A percentile compares a stretch with the other conserved stretches of the same genome.
Evolutionary conservation across 2,888 invertebrate genomes (phyloP).

Genomic region (Meghimatium bilineatum): DNA sequence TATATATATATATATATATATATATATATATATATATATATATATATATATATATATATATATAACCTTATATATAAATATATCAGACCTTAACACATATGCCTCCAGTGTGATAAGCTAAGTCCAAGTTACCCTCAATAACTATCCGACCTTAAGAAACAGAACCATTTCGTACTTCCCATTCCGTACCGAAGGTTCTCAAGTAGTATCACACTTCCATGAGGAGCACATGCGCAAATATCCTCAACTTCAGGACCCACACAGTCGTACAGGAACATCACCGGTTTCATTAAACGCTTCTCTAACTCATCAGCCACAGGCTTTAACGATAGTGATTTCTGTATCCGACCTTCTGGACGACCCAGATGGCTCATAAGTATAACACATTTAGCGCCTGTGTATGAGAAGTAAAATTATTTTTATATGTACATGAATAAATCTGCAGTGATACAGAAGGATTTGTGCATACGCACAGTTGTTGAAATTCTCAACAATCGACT

Average conservation of each 20-base stretch:
- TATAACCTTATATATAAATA: too few species aligned
- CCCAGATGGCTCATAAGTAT: slow-evolving; percentile 99
- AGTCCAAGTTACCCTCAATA: background rate
- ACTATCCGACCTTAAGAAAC: background rate
- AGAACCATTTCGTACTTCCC: background rate
- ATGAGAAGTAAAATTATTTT: background rate
- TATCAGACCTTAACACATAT: too few species aligned
- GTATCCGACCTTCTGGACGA: slow-evolving; percentile 93
- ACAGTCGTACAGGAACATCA: slow-evolving; percentile 88
- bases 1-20: too few species aligned
- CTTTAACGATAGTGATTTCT: slow-evolving; percentile 91
- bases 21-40: too few species aligned
- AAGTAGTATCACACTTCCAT: slow-evolving; percentile 92
- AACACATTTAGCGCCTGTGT: slow-evolving; percentile 90
- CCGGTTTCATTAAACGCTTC: slow-evolving; percentile 85
- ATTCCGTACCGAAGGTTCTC: slow-evolving; percentile 87
- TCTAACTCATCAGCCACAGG: slow-evolving; percentile 95
- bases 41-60: too few species aligned
- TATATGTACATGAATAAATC: too few species aligned
- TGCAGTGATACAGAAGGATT: too few species aligned
- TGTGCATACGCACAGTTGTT: too few species aligned
- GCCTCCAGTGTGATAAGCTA: too few species aligned
- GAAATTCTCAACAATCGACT: too few species aligned
- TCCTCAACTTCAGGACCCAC: slow-evolving; percentile 93
- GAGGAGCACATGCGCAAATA: slow-evolving; percentile 92